Conservation (phyloP, 2,113 vertebrate species). For the Nyctereutes procyonoides region DNA sequence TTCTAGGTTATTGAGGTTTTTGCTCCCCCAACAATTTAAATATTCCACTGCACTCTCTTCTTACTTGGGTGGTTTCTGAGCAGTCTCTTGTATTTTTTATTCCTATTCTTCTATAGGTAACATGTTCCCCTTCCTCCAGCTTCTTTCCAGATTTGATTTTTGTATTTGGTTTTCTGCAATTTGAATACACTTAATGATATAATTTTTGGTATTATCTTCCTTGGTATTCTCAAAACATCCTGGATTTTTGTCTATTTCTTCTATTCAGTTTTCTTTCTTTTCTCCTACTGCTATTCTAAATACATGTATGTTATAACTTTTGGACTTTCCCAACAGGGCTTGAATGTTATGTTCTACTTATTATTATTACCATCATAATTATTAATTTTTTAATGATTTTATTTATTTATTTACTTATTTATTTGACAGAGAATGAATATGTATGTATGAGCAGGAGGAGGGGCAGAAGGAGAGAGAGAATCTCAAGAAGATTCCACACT, state of each 20-base stretch:
- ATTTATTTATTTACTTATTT: background rate
- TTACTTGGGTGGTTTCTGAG: background rate
- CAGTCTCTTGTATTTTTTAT: background rate
- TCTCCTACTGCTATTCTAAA: background rate
- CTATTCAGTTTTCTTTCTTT: background rate
- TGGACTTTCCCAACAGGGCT: background rate
- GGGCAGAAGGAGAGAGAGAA: background rate
- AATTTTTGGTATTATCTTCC: background rate
- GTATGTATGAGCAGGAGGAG: background rate
- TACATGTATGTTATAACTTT: background rate
- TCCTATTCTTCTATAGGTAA: background rate
- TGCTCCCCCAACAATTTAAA: background rate
- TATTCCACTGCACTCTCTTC: background rate
- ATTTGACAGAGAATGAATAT: background rate
- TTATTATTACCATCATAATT: background rate
- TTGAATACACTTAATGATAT: background rate
- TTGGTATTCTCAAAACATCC: background rate
- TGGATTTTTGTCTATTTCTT: background rate
- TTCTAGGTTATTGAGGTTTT: background rate
- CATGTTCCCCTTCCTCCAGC: background rate
- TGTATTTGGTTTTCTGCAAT: background rate
- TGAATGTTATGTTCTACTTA: background rate
- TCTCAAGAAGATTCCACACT: background rate
- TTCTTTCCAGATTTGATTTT: background rate
- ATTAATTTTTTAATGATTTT: background rate